Base-by-base conservation (phyloP, 2,888 invertebrate species). In the Trichopria drosophilae region DNA sequence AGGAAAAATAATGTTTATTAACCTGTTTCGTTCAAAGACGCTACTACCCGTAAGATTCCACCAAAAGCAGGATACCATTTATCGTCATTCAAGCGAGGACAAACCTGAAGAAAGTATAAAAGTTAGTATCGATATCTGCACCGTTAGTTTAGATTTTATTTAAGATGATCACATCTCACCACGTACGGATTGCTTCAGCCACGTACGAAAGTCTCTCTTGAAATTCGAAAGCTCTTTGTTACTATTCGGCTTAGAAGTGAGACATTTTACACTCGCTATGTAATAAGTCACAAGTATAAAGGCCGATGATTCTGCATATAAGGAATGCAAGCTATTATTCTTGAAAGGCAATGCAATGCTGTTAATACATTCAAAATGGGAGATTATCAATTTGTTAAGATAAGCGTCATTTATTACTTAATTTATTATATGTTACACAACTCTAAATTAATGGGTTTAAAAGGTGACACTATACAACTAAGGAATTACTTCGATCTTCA, bases 261-360 rank as follows among this genome's bases (percentile, higher is more conserved):
- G 72, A 59, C 85, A 86, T 55, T 77, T 73, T 40, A 75, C 77
- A 13, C 80, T 80, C 12, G 77, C 67, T 6, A 80, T 74, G 63
- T 84, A 85, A 64, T 81, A 86, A 42, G 77, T 78, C 18, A 78
- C 71, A 16, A 82, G 57, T 12, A 78, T 65, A 50, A 78, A 77
- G 1, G 78, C 74, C 1, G 80, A 77, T n/a, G 68, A 66, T 45
- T 71, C 72, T n/a, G 62, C 68, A 52, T 69, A 69, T 15, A 78
- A 60, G 20, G 80, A 81, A 20, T 80, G 71, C 32, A 86, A 67
- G 16, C 78, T 74, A 44, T 77, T 73, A 7, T 73, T 68, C 61
- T 78, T 81, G 41, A 85, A 78, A 0, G 86, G 86, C 16, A 86
- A 61, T 40, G 84, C 84, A 63, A 86, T 81, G n/a, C 73, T 73